Evolutionary conservation across 2,888 invertebrate species (phyloP).

Genomic region (Scaptomyza parva): DNA sequence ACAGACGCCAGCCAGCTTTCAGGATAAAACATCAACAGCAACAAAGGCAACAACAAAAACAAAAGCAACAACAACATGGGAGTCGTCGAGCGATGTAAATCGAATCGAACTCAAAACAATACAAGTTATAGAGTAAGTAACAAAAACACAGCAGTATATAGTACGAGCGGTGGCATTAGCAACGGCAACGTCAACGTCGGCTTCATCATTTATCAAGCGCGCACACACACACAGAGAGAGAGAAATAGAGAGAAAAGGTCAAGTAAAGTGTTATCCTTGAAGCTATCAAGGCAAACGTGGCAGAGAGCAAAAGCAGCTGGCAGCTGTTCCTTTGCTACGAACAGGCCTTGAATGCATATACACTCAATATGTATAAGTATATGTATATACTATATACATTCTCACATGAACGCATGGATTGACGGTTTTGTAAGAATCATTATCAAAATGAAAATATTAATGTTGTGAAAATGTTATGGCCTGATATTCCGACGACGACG

Average conservation of each 20-base stretch:
- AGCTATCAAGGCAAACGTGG: constrained; percentile 63
- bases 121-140: constrained; percentile 29
- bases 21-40: constrained; percentile 11
- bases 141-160: constrained; percentile 46
- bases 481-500: background rate
- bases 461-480: constrained; percentile 51
- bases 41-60: background rate
- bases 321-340: constrained; percentile 55
- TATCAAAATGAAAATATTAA: constrained; percentile 69
- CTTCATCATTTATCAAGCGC: constrained; percentile 72
- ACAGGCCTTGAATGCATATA: constrained; percentile 21
- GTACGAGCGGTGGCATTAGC: constrained; percentile 11
- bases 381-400: background rate
- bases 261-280: constrained; percentile 75
- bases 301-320: constrained; percentile 44
- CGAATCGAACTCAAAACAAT: constrained; percentile 60
- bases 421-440: constrained; percentile 51
- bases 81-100: constrained; percentile 33
- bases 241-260: constrained; percentile 60
- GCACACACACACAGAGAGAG: constrained; percentile 28
- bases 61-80: background rate
- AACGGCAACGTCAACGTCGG: constrained; percentile 7
- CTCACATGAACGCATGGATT: constrained; percentile 16
- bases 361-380: background rate
- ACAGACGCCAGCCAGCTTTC: constrained; percentile 31